phyloP scores from a whole-genome alignment of 2,888 invertebrate species.

The Sclerodermus sp. region DNA sequence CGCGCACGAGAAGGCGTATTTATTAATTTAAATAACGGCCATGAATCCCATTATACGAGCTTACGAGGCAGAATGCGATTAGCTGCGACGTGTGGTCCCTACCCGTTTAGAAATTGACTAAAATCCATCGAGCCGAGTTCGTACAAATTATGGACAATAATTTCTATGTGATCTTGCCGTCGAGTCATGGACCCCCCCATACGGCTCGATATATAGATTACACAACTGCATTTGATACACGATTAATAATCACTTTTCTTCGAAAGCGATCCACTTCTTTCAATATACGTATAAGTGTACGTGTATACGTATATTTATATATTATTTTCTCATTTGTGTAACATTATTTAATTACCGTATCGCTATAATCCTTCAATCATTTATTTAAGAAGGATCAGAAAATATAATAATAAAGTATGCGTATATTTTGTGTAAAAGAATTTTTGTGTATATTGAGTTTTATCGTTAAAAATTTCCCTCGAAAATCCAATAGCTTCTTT shows the following conservation, averaged over 20 bases:
- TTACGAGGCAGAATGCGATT: conserved; percentile 31
- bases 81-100: conserved; percentile 13
- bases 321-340: no score
- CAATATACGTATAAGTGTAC: no score
- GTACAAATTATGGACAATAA: conserved; percentile 11
- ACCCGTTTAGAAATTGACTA: conserved; percentile 6
- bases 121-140: background rate
- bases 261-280: background rate
- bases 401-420: no score
- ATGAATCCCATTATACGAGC: conserved; percentile 25
- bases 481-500: no score
- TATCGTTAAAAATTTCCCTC: no score
- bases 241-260: conserved; percentile 19
- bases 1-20: conserved; percentile 15
- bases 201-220: conserved; percentile 18
- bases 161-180: conserved; percentile 13
- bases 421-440: no score
- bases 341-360: no score
- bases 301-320: no score
- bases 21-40: conserved; percentile 26
- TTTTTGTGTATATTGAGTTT: no score
- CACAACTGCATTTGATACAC: conserved; percentile 15
- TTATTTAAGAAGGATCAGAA: no score
- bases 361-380: no score
- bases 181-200: conserved; percentile 23